Conservation (phyloP, 2,888 invertebrate genomes). For the Laspeyria flexula region DNA sequence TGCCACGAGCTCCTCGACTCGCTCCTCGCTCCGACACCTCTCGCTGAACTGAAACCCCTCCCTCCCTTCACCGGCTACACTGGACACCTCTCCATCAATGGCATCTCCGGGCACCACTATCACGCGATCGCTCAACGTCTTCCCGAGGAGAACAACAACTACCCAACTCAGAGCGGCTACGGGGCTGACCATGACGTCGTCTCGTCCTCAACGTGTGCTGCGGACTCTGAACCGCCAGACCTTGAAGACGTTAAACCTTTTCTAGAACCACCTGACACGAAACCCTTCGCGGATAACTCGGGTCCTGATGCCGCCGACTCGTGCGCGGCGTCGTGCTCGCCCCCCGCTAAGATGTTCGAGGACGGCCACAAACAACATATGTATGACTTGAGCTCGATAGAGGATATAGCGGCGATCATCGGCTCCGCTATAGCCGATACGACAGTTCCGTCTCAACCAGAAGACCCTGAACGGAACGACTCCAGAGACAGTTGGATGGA, state of each 20-base stretch:
- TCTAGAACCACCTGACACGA: slow-evolving; percentile 82
- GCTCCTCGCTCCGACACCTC: slow-evolving; percentile 87
- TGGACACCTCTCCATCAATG: slow-evolving; percentile 94
- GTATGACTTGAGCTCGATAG: slow-evolving; percentile 91
- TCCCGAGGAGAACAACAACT: slow-evolving; percentile 91
- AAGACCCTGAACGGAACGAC: slow-evolving; percentile 89
- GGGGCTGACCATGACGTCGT: slow-evolving; percentile 90
- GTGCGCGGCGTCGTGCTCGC: slow-evolving; percentile 83
- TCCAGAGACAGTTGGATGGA: slow-evolving; percentile 96
- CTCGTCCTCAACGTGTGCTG: slow-evolving; percentile 90
- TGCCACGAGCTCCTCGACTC: slow-evolving; percentile 91
- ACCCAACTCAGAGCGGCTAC: slow-evolving; percentile 87
- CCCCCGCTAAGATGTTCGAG: slow-evolving; percentile 81
- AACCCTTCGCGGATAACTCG: slow-evolving; percentile 80
- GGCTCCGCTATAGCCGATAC: slow-evolving; percentile 96
- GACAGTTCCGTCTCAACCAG: slow-evolving; percentile 91
- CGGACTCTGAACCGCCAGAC: slow-evolving; percentile 87
- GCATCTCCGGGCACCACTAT: slow-evolving; percentile 95
- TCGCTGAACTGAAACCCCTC: slow-evolving; percentile 92
- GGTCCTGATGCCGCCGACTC: slow-evolving; percentile 87
- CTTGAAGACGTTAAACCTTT: slow-evolving; percentile 88
- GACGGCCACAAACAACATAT: slow-evolving; percentile 85
- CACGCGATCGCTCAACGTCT: slow-evolving; percentile 93
- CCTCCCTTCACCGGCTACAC: slow-evolving; percentile 96
- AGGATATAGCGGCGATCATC: slow-evolving; percentile 94